Evolutionary conservation across 2,888 invertebrate genomes (phyloP), one percentile per base, ranked within the genome.

Genomic region (Ormyrus nitidulus): DNA sequence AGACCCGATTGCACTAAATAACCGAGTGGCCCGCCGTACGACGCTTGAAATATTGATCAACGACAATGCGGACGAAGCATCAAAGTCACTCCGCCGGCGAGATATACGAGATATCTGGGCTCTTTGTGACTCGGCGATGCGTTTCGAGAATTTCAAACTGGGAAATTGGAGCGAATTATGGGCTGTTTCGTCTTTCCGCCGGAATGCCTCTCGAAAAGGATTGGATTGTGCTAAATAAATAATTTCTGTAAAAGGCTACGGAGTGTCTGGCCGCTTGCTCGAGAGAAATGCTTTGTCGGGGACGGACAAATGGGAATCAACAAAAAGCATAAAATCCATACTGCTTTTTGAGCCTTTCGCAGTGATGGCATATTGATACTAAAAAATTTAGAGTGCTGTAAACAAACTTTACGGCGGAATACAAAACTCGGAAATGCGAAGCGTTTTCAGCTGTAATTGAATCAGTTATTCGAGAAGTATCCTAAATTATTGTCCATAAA

Each of bases 1-100:
- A n/a, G 51, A 72, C 59, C 13, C 51, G 65, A 72, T 66, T 34
- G 78, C n/a, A 13, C 62, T 68, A 72, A 78, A 72, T 78, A 78
- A 68, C 56, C 56, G 51, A 79, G 34, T 62, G 13, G 6, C 10
- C 58, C 34, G 46, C 6, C 13, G 19, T 51, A 46, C 11, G 58
- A 46, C 0, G 46, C 5, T 13, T 77, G 49, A 64, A 74, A 48
- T 74, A 73, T 78, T 56, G 69, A 79, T 74, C 49, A 64, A 62
- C 51, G 44, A 7, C n/a, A 5, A 0, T 5, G 6, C 51, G n/a
- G 5, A 49, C 6, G 34, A 61, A 46, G 56, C 51, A 51, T 10
- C 13, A 48, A 48, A 58, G 5, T 58, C 62, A 54, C 13, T 5
- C 4, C 51, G 0, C 11, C 54, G 53, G 0, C 0, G 51, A 5